Evolutionary conservation across 2,888 invertebrate genomes (phyloP).

Genomic region (Drosophila recens): DNA sequence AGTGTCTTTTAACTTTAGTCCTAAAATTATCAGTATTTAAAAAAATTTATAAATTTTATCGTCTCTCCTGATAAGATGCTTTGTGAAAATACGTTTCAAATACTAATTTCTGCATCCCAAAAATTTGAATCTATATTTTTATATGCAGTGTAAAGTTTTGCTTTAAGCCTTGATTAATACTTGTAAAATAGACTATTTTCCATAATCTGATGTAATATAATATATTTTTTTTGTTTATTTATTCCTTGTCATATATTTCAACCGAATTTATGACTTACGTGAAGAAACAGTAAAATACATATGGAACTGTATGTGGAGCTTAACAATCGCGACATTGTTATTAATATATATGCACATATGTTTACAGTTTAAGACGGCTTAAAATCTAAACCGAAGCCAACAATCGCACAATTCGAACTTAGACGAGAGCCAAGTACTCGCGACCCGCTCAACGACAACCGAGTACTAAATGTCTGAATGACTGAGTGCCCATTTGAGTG

Average conservation of each 20-base stretch:
- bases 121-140: too few relatives aligned
- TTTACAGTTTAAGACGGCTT: conserved; percentile 15
- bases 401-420: conserved; percentile 52
- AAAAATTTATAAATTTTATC: neutral
- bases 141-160: neutral
- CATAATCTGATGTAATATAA: neutral
- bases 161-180: neutral
- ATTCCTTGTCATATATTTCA: neutral
- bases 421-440: conserved; percentile 28
- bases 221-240: neutral
- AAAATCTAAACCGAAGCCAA: conserved; percentile 44
- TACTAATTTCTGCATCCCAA: too few relatives aligned
- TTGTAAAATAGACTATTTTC: neutral
- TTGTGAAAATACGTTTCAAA: too few relatives aligned
- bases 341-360: conserved; percentile 20
- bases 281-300: conserved; percentile 51
- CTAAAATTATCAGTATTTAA: too few relatives aligned
- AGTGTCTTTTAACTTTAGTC: too few relatives aligned
- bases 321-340: conserved; percentile 62
- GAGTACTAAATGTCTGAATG: conserved; percentile 36
- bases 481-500: conserved; percentile 16
- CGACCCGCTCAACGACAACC: conserved; percentile 41
- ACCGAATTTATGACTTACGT: conserved; percentile 54
- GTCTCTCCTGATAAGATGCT: neutral
- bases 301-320: conserved; percentile 49